Percentiles rank a stretch among this genome's conserved stretches.
phyloP scores from a whole-genome alignment of 2,888 invertebrate species.

The Xiphydria camelus region DNA sequence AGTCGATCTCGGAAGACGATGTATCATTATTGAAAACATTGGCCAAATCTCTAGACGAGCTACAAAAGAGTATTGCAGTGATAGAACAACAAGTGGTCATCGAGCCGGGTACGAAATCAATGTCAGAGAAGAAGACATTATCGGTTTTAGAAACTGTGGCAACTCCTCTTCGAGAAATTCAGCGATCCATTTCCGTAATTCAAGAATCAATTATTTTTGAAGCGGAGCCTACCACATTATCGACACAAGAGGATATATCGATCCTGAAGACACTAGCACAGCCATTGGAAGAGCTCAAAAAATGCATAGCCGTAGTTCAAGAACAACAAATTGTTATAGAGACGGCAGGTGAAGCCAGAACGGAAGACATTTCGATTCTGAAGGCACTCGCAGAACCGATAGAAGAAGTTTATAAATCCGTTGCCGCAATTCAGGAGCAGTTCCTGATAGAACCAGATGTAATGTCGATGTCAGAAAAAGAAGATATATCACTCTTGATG shows the following conservation, averaged over 20 bases:
- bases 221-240: constrained; percentile 5
- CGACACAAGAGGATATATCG: constrained; percentile 18
- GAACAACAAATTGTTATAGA: constrained; percentile 39
- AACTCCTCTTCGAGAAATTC: constrained; percentile 39
- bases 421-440: constrained; percentile 39
- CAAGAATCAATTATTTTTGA: constrained; percentile 28
- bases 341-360: constrained; percentile 44
- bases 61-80: constrained; percentile 39
- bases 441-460: constrained; percentile 21
- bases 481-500: constrained; percentile 31
- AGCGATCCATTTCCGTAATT: constrained; percentile 36
- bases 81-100: constrained; percentile 38
- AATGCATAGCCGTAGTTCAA: constrained; percentile 42
- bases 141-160: constrained; percentile 34
- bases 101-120: constrained; percentile 37
- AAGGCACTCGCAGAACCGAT: constrained; percentile 54
- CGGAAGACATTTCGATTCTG: constrained; percentile 46
- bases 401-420: constrained; percentile 45
- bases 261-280: constrained; percentile 47
- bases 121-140: constrained; percentile 39
- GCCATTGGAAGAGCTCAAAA: constrained; percentile 42
- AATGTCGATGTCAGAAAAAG: background rate
- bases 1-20: constrained; percentile 11
- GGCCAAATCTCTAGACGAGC: constrained; percentile 38
- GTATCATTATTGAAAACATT: constrained; percentile 31